A percentile compares a stretch with the other conserved stretches of the same genome.
These are phyloP conservation scores for Drosophila virilis DNA, from an alignment of 1,140 invertebrate species.

Conservation along the genomic window DNA sequence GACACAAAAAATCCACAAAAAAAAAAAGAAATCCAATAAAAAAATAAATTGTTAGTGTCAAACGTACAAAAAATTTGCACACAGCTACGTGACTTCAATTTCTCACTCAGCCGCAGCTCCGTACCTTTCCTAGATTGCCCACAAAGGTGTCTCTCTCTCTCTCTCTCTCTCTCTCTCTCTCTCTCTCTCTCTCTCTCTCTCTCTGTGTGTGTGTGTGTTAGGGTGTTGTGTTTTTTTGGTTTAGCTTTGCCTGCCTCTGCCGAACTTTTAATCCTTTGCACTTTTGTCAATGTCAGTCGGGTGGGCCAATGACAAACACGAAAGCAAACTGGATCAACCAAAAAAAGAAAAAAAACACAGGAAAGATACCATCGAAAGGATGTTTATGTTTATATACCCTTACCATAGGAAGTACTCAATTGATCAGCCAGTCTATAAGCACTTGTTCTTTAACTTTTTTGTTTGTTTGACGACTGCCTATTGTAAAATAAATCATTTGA, in stretches of 20 bases:
- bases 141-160: constrained; percentile 33
- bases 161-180: no score
- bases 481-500: no score
- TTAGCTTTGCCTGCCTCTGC: constrained; percentile 38
- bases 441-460: no score
- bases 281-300: constrained; percentile 76
- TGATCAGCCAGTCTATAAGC: background rate
- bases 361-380: constrained; percentile 13
- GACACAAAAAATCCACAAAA: constrained; percentile 23
- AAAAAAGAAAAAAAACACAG: constrained; percentile 13
- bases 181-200: no score
- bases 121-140: constrained; percentile 11
- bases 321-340: constrained; percentile 17
- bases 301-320: constrained; percentile 66
- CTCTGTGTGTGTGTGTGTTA: constrained; percentile 18
- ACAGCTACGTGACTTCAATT: constrained; percentile 79
- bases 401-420: constrained; percentile 18
- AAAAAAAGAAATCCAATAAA: constrained; percentile 8
- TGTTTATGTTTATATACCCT: constrained; percentile 43
- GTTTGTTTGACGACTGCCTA: no score
- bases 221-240: constrained; percentile 49
- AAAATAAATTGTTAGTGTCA: constrained; percentile 55
- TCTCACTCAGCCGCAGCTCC: constrained; percentile 51
- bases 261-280: constrained; percentile 79
- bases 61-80: constrained; percentile 71